A percentile compares a stretch with the other conserved stretches of the same genome.
Conservation (phyloP, 1,140 invertebrate genomes). For the Drosophila lowei region DNA sequence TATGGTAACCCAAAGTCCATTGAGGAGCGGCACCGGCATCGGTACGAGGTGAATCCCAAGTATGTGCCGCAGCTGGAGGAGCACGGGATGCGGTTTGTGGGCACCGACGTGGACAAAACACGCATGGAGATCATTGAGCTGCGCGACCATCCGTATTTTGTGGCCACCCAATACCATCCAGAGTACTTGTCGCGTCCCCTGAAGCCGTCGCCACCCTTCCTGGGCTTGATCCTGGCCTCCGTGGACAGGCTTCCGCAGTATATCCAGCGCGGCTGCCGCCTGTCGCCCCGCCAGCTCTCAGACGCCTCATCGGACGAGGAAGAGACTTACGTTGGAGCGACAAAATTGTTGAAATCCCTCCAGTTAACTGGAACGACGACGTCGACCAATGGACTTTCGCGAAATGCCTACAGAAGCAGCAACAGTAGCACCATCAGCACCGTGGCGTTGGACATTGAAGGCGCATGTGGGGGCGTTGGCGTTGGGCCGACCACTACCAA, state of each 20-base stretch:
- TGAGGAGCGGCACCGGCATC: conserved; percentile 98
- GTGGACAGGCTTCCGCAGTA: conserved; percentile 89
- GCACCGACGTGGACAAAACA: conserved; percentile 88
- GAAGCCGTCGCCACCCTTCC: conserved; percentile 96
- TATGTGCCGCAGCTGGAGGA: conserved; percentile 91
- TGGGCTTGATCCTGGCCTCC: conserved; percentile 96
- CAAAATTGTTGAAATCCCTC: conserved; percentile 28
- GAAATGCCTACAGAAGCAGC: conserved; percentile 36
- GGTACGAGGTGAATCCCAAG: conserved; percentile 97
- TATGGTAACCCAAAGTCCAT: conserved; percentile 93
- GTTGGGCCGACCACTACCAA: conserved; percentile 17
- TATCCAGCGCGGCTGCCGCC: conserved; percentile 87
- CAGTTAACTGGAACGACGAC: conserved; percentile 13
- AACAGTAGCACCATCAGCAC: conserved; percentile 31
- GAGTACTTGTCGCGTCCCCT: conserved; percentile 98
- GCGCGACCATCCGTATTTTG: conserved; percentile 94
- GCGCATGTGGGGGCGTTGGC: conserved; percentile 47
- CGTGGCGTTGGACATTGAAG: conserved; percentile 10
- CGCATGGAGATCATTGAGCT: conserved; percentile 94
- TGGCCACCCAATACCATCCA: conserved; percentile 98
- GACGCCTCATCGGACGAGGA: conserved; percentile 88
- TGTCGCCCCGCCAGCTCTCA: conserved; percentile 87
- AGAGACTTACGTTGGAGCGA: conserved; percentile 38
- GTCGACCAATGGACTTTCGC: conserved; percentile 29
- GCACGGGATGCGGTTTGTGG: conserved; percentile 95